These are phyloP conservation scores for Philonicus albiceps DNA, from an alignment of 2,888 invertebrate species.

Conservation along the genomic window DNA sequence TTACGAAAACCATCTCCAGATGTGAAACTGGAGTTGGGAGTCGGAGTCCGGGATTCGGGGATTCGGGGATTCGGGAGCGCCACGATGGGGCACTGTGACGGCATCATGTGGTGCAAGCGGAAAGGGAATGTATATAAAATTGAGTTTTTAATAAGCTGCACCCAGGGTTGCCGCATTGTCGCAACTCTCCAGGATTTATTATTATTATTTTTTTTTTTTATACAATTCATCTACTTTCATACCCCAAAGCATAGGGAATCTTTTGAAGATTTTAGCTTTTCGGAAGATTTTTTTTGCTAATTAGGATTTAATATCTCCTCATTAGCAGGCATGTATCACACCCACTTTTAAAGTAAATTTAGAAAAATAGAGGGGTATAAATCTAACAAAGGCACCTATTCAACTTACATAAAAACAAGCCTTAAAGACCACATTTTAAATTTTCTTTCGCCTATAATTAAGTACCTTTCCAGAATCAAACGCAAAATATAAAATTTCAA, in stretches of 20 bases:
- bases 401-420: no score
- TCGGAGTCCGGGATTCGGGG: neutral
- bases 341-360: neutral
- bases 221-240: neutral
- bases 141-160: slow-evolving; percentile 22
- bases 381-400: neutral
- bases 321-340: neutral
- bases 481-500: no score
- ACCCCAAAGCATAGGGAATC: neutral
- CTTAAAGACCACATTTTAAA: no score
- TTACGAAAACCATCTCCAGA: neutral
- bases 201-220: no score
- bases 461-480: no score
- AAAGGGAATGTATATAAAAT: slow-evolving; percentile 2
- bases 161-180: neutral
- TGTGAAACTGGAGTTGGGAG: neutral
- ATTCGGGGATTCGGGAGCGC: neutral
- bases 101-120: slow-evolving; percentile 9
- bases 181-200: neutral
- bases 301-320: neutral
- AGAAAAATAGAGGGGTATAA: neutral
- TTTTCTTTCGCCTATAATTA: no score
- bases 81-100: neutral
- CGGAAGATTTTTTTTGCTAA: neutral
- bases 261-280: neutral